A percentile compares a stretch with the other conserved stretches of the same genome.
Conservation (phyloP, 1,140 invertebrate genomes). For the Zophobas atratus region DNA sequence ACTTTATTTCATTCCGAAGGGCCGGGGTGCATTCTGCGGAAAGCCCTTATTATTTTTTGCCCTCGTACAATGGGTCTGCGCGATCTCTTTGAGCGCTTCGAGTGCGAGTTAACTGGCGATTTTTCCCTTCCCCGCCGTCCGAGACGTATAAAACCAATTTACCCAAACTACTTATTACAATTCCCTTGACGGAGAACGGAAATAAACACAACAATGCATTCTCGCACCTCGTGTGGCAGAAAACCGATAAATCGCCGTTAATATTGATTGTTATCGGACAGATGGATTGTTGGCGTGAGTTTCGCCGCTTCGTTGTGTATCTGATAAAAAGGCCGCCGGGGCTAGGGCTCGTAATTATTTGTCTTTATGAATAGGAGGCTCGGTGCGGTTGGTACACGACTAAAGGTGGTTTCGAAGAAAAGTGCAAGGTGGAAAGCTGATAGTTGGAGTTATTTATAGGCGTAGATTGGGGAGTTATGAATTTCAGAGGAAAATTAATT, state of each 20-base stretch:
- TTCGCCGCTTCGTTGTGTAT: constrained; percentile 12
- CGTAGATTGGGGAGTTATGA: no score
- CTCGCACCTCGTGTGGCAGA: constrained; percentile 46
- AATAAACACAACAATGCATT: constrained; percentile 49
- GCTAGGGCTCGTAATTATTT: constrained; percentile 12
- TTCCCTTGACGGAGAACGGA: constrained; percentile 30
- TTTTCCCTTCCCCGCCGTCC: not conserved
- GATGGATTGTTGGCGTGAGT: constrained; percentile 46
- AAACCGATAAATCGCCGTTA: constrained; percentile 45
- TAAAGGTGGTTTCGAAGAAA: no score
- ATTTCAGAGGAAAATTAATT: no score
- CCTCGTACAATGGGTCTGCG: constrained; percentile 6
- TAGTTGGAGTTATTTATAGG: no score
- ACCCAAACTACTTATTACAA: constrained; percentile 48
- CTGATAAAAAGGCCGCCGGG: not conserved
- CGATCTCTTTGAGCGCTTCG: constrained; percentile 27
- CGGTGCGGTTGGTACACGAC: no score
- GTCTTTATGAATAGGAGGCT: constrained; percentile 16
- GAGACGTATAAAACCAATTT: constrained; percentile 43
- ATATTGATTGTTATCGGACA: constrained; percentile 47
- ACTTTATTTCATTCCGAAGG: constrained; percentile 25
- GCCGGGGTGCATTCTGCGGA: constrained; percentile 20
- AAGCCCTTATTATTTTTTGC: not conserved
- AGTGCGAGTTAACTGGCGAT: constrained; percentile 31
- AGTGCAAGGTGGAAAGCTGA: no score